Evolutionary conservation across 2,888 invertebrate species (phyloP).

Genomic region (Agonum fuliginosum): DNA sequence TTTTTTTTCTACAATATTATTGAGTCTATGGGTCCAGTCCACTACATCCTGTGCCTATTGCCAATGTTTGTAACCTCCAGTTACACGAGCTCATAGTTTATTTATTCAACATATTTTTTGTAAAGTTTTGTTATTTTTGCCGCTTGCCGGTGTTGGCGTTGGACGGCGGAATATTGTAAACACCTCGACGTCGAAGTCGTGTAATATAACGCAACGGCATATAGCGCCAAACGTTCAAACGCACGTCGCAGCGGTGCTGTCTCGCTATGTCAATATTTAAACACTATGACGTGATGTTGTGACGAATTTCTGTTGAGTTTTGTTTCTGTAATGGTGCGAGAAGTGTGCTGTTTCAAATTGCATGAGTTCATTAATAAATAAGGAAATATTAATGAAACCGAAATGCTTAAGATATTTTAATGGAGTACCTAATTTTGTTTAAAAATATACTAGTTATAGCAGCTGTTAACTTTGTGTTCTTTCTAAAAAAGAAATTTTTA

Average conservation of each 20-base stretch:
- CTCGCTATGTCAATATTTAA: conserved; percentile 45
- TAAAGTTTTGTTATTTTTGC: conserved; percentile 30
- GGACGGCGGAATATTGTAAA: conserved; percentile 18
- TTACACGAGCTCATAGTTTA: conserved; percentile 2
- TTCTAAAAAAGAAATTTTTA: too few species aligned
- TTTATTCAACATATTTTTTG: not conserved
- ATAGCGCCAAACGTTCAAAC: conserved; percentile 31
- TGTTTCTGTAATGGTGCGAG: too few species aligned
- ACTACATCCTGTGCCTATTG: not conserved
- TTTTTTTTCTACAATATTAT: too few species aligned
- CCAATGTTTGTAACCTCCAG: not conserved
- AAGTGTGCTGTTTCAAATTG: too few species aligned
- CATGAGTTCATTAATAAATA: too few species aligned
- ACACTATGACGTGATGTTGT: not conserved
- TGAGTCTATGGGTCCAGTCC: too few species aligned
- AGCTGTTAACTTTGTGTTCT: too few species aligned
- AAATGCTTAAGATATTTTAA: too few species aligned
- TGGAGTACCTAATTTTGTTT: too few species aligned
- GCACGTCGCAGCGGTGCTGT: conserved; percentile 38
- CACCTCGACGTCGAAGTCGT: conserved; percentile 17
- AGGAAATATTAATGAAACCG: too few species aligned
- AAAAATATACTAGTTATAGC: too few species aligned
- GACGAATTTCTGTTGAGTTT: not conserved
- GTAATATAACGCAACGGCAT: not conserved
- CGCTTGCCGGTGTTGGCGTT: not conserved